Percentiles rank a stretch among this genome's conserved stretches.
Conservation (phyloP, 2,113 vertebrate genomes). For the Mobula birostris region DNA sequence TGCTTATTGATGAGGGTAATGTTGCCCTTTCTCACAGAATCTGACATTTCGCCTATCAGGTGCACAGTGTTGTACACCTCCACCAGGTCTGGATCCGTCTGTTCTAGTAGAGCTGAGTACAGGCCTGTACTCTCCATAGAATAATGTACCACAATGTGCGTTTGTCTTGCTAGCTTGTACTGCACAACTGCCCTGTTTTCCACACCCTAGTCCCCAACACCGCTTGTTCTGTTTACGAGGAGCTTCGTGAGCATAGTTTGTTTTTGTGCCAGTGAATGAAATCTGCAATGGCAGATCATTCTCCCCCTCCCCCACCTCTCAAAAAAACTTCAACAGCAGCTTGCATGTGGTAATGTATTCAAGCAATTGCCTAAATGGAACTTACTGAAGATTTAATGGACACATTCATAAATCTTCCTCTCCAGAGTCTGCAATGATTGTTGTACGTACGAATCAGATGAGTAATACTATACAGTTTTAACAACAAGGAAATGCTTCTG, state of each 20-base stretch:
- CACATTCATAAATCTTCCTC: conserved; percentile 25
- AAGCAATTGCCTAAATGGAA: conserved; percentile 29
- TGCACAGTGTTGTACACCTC: too few relatives aligned
- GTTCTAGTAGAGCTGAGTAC: too few relatives aligned
- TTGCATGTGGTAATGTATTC: conserved; percentile 16
- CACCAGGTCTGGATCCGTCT: too few relatives aligned
- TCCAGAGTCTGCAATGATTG: not conserved
- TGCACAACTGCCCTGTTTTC: not conserved
- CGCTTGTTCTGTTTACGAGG: not conserved
- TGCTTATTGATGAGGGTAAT: too few relatives aligned
- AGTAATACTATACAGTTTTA: conserved; percentile 1
- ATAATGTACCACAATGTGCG: too few relatives aligned
- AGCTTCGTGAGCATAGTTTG: not conserved
- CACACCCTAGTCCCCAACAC: too few relatives aligned
- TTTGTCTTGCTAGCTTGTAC: not conserved
- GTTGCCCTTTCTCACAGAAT: too few relatives aligned
- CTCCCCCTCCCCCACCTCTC: not conserved
- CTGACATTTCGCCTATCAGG: too few relatives aligned
- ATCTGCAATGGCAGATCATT: not conserved
- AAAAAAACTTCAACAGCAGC: not conserved
- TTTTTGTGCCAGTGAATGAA: not conserved
- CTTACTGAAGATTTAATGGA: conserved; percentile 9
- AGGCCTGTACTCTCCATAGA: too few relatives aligned
- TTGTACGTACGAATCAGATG: not conserved
- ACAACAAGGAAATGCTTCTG: not conserved